phyloP scores from a whole-genome alignment of 2,797 vertebrate species.

The Limnodromus scolopaceus region DNA sequence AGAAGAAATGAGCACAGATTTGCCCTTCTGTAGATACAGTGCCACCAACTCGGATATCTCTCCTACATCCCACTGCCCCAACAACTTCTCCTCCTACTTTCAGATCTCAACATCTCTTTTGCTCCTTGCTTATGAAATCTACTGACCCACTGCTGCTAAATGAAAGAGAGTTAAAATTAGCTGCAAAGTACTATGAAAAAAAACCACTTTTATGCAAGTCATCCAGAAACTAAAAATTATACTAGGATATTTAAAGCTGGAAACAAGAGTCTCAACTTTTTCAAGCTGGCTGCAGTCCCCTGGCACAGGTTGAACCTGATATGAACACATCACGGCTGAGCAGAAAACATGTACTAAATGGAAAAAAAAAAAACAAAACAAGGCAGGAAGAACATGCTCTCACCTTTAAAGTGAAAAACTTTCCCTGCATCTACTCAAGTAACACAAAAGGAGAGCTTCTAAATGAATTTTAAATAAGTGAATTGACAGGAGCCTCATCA shows the following conservation, averaged over 20 bases:
- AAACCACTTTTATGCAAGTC: background rate
- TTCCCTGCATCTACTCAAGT: background rate
- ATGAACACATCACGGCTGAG: background rate
- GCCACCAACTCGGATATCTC: background rate
- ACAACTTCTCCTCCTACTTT: background rate
- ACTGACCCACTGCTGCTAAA: slow-evolving; percentile 19
- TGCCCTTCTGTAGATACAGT: background rate
- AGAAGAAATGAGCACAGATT: rapidly evolving
- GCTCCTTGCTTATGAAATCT: background rate
- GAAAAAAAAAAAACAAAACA: background rate
- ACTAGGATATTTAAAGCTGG: slow-evolving; percentile 28
- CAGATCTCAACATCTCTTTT: background rate
- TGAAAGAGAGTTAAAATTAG: slow-evolving; percentile 41
- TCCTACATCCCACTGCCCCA: background rate
- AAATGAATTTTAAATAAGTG: background rate
- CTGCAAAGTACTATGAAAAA: background rate
- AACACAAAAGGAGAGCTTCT: background rate
- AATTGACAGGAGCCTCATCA: background rate
- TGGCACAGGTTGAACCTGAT: background rate
- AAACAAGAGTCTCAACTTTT: slow-evolving; percentile 59
- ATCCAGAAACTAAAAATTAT: slow-evolving; percentile 56
- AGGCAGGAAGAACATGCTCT: background rate
- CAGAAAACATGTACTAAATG: background rate
- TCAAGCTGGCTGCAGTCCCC: slow-evolving; percentile 36
- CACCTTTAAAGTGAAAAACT: background rate